phyloP scores from a whole-genome alignment of 2,113 vertebrate genomes.

The Coregonus clupeaformis region DNA sequence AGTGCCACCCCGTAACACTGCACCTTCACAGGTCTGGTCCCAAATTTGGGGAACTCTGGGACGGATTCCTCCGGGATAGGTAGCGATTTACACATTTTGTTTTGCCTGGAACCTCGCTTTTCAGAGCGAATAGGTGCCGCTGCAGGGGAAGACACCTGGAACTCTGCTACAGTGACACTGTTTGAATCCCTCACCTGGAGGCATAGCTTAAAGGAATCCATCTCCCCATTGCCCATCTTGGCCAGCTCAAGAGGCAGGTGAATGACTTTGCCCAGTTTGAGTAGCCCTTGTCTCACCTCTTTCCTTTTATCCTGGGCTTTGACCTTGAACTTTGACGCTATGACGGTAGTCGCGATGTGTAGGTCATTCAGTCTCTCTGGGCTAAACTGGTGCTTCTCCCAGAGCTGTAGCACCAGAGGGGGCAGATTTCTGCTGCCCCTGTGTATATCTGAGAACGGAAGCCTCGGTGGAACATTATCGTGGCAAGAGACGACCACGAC shows the following conservation, averaged over 20 bases:
- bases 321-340: conserved; percentile 80
- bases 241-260: conserved; percentile 77
- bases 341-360: conserved; percentile 72
- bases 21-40: conserved; percentile 76
- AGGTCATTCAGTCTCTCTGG: conserved; percentile 80
- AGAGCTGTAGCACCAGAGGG: conserved; percentile 90
- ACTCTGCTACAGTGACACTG: conserved; percentile 66
- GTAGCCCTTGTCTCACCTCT: conserved; percentile 78
- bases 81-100: conserved; percentile 61
- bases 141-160: conserved; percentile 80
- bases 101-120: conserved; percentile 63
- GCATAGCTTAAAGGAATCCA: conserved; percentile 80
- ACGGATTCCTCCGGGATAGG: conserved; percentile 71
- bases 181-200: conserved; percentile 74
- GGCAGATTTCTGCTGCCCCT: conserved; percentile 79
- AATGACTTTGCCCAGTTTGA: conserved; percentile 80
- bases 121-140: conserved; percentile 80
- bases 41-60: conserved; percentile 80
- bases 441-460: conserved; percentile 83
- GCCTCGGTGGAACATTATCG: conserved; percentile 82
- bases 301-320: conserved; percentile 76
- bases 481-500: conserved; percentile 86
- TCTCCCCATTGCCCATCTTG: conserved; percentile 67
- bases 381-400: conserved; percentile 86
- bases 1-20: conserved; percentile 83